Evolutionary conservation across 1,140 invertebrate genomes (phyloP).

Genomic region (Platyscapa corneri): DNA sequence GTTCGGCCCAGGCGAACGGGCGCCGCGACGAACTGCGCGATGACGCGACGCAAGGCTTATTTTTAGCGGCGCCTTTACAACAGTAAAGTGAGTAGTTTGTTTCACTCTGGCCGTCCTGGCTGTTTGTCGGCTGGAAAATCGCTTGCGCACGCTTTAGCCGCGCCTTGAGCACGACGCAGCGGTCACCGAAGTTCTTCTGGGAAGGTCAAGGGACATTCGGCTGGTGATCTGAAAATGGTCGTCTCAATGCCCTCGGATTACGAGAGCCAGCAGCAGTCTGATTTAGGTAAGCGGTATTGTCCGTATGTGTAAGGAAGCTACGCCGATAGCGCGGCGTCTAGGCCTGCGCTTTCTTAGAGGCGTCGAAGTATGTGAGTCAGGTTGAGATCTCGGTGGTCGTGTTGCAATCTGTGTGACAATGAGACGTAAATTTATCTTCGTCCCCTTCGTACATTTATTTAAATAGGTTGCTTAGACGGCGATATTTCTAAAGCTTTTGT

Average conservation of each 20-base stretch:
- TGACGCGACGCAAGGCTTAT: constrained; percentile 19
- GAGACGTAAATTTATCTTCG: constrained; percentile 12
- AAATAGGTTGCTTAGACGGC: background rate
- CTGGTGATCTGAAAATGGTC: constrained; percentile 56
- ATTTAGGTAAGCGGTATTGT: constrained; percentile 60
- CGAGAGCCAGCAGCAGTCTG: constrained; percentile 51
- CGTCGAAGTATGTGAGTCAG: background rate
- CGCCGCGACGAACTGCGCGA: background rate
- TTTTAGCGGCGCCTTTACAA: background rate
- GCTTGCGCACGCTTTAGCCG: too few species aligned
- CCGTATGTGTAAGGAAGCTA: too few species aligned
- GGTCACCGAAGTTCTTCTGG: too few species aligned
- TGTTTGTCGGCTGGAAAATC: too few species aligned
- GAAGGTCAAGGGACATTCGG: background rate
- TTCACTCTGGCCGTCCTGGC: too few species aligned
- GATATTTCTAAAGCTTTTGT: constrained; percentile 5
- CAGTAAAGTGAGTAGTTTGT: too few species aligned
- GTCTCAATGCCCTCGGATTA: constrained; percentile 65
- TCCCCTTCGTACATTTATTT: background rate
- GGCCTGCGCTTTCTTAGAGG: too few species aligned
- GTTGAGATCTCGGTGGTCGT: background rate
- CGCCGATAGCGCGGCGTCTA: background rate
- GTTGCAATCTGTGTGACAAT: background rate
- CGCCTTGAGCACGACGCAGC: too few species aligned
- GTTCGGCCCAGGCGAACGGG: background rate